Percentiles rank a stretch among this genome's conserved stretches.
Evolutionary conservation across 2,797 vertebrate species (phyloP).

Genomic region (Gambelia wislizenii): DNA sequence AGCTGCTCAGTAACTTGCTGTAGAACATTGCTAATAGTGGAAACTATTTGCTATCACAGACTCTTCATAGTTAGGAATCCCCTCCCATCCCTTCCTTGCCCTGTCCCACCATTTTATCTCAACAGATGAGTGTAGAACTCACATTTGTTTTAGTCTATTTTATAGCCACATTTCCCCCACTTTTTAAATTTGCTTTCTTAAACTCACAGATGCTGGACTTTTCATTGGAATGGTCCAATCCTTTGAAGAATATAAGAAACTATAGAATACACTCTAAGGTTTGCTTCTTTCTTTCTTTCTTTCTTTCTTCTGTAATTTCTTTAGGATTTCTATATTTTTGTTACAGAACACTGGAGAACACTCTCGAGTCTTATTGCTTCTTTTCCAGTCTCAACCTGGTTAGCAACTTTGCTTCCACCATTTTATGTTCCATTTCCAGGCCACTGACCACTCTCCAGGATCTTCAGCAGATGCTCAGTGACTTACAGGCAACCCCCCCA

Average conservation of each 20-base stretch:
- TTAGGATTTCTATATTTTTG: constrained; percentile 48
- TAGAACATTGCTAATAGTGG: constrained; percentile 69
- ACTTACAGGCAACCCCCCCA: too few relatives aligned
- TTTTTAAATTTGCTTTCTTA: constrained; percentile 62
- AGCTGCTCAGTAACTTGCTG: constrained; percentile 58
- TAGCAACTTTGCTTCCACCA: not conserved
- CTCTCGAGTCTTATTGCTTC: not conserved
- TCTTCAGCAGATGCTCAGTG: constrained; percentile 54
- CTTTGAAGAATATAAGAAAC: constrained; percentile 55
- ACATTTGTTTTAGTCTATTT: constrained; percentile 62
- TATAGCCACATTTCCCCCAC: constrained; percentile 63
- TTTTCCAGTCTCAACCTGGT: not conserved
- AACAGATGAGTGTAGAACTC: constrained; percentile 49
- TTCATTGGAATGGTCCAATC: constrained; percentile 31
- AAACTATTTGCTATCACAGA: constrained; percentile 69
- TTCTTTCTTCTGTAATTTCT: constrained; percentile 38
- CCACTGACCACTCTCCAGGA: not conserved
- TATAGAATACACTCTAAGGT: constrained; percentile 49
- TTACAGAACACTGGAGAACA: constrained; percentile 45
- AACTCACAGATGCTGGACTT: constrained; percentile 48
- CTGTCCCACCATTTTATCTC: constrained; percentile 42
- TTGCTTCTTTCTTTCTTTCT: constrained; percentile 49
- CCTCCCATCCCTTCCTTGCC: not conserved
- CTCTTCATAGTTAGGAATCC: constrained; percentile 62
- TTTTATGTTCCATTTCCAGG: not conserved